Evolutionary conservation across 2,888 invertebrate genomes (phyloP).

Genomic region (Coremacera marginata): DNA sequence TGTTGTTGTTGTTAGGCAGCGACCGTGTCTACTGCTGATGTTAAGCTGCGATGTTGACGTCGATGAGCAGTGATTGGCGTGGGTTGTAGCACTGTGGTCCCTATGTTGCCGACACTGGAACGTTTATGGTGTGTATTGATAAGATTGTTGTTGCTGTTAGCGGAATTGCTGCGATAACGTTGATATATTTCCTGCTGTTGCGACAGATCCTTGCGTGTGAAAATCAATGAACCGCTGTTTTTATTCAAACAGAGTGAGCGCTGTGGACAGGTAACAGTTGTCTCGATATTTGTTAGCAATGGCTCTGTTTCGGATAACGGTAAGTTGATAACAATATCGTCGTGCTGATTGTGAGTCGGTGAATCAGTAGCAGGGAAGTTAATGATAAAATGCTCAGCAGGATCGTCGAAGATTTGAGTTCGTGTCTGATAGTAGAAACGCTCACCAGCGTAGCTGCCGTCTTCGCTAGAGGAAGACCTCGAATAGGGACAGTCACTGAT

Average conservation of each 20-base stretch:
- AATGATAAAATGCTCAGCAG: slow-evolving; percentile 64
- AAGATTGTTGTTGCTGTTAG: slow-evolving; percentile 48
- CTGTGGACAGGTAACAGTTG: slow-evolving; percentile 56
- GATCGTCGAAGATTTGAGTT: slow-evolving; percentile 58
- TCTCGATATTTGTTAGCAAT: slow-evolving; percentile 63
- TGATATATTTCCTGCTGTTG: slow-evolving; percentile 31
- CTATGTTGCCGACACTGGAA: slow-evolving; percentile 1
- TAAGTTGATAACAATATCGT: slow-evolving; percentile 50
- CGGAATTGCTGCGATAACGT: slow-evolving; percentile 41
- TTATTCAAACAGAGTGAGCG: slow-evolving; percentile 65
- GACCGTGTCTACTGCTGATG: too few relatives aligned
- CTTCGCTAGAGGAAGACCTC: slow-evolving; percentile 55
- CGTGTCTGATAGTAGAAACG: slow-evolving; percentile 19
- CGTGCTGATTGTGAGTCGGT: slow-evolving; percentile 38
- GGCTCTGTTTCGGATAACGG: slow-evolving; percentile 67
- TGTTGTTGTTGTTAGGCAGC: too few relatives aligned
- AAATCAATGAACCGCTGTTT: slow-evolving; percentile 67
- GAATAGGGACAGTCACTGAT: slow-evolving; percentile 35
- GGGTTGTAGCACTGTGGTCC: neutral
- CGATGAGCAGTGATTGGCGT: neutral
- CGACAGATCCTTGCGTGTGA: slow-evolving; percentile 64
- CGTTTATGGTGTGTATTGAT: slow-evolving; percentile 7
- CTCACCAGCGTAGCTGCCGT: slow-evolving; percentile 48
- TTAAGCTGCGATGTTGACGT: slow-evolving; percentile 7
- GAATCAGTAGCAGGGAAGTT: slow-evolving; percentile 64